Conservation (phyloP, 2,797 vertebrate genomes). For the Pangasius larnaudii region DNA sequence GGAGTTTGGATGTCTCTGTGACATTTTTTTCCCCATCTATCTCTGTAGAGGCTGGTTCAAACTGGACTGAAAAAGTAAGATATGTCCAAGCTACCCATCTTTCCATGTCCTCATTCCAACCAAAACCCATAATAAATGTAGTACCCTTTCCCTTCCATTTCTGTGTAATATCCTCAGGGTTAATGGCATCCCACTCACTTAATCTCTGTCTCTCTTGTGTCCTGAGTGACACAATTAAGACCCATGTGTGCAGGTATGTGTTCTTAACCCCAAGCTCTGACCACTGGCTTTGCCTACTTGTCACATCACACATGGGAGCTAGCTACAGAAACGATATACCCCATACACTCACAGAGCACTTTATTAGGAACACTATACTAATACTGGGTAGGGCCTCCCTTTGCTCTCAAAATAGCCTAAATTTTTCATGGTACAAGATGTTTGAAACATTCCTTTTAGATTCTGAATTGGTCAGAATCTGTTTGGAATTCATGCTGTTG, state of each 20-base stretch:
- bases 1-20: background rate
- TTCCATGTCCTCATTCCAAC: background rate
- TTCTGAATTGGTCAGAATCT: too few species aligned
- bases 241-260: constrained; percentile 46
- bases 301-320: background rate
- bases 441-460: too few species aligned
- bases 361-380: too few species aligned
- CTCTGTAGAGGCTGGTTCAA: constrained; percentile 65
- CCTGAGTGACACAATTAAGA: constrained; percentile 43
- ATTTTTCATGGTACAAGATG: too few species aligned
- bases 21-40: constrained; percentile 25
- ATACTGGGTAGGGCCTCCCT: too few species aligned
- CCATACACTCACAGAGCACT: background rate
- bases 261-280: background rate
- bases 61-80: constrained; percentile 69
- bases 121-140: constrained; percentile 5
- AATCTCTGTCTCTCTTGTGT: background rate
- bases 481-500: too few species aligned
- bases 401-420: too few species aligned
- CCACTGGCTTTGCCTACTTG: background rate
- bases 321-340: background rate
- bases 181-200: constrained; percentile 4
- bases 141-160: background rate
- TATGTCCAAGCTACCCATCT: background rate
- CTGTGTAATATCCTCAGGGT: background rate